Base-by-base conservation (phyloP, 2,797 vertebrate species). In the Alcedo atthis region DNA sequence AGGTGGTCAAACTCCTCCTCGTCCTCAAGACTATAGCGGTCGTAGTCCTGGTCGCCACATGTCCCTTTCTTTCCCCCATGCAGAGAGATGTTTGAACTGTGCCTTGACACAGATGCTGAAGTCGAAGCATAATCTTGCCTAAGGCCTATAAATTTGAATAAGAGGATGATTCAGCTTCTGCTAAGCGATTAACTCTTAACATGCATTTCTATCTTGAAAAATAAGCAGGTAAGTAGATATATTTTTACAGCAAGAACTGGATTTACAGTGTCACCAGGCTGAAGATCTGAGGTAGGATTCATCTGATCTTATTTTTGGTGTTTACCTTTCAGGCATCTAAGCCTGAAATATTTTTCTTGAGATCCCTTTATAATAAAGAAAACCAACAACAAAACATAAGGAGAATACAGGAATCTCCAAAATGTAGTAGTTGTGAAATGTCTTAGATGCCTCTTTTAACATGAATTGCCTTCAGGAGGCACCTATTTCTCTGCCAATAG, bases 51-150 rank as follows among this genome's bases (percentile, higher is more conserved):
- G 92, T 99, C 98, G 22, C 98, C 97, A 30, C 94, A 97, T 1
- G 96, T 93, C 79, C 97, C 97, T 89, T 98, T 98, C 88, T 98
- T 98, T 67, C 98, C 98, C n/a, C 97, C 95, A 83, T 98, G 98
- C 77, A 99, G 63, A 42, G 99, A 99, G 84, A 99, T 97, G 63
- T 97, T 99, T 80, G 99, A 99, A 92, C 98, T 99, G 90, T 99
- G 98, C 69, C 98, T 98, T 76, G 98, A 98, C 81, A 97, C 97
- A 20, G 98, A 99, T 57, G 98, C 98, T 90, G 99, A 98, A 93
- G 98, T 99, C 83, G 99, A 99, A 96, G 99, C 99, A 62, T 99
- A 99, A 96, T 99, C 99, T 97, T 99, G 99, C 87, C 99, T 98
- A 82, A 99, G 98, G 97, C 99, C 99, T 99, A 53, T 33, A 87